A percentile compares a stretch with the other conserved stretches of the same genome.
These are phyloP conservation scores for Phaethon lepturus DNA, from an alignment of 2,113 vertebrate species.

Conservation along the genomic window DNA sequence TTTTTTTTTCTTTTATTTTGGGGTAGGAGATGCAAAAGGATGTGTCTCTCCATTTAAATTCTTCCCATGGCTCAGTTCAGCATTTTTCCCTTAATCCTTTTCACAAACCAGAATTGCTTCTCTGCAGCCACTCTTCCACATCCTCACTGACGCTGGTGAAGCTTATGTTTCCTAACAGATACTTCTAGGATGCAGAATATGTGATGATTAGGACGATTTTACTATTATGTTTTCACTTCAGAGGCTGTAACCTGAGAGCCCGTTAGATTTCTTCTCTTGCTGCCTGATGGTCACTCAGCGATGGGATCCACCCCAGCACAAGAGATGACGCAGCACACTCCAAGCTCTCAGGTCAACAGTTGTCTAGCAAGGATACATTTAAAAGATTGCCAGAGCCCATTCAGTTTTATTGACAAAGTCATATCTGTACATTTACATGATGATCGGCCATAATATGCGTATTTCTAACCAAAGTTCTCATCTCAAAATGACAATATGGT, in stretches of 20 bases:
- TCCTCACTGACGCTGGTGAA: not conserved
- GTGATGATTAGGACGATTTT: not conserved
- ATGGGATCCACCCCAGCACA: not conserved
- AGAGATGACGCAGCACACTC: not conserved
- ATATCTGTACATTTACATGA: not conserved
- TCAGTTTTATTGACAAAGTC: not conserved
- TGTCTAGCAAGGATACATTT: not conserved
- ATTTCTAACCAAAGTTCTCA: not conserved
- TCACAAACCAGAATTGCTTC: not conserved
- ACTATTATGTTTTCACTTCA: not conserved
- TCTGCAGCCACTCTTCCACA: not conserved
- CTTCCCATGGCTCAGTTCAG: not conserved
- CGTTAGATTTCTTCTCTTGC: not conserved
- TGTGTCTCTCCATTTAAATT: not conserved
- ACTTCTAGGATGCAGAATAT: not conserved
- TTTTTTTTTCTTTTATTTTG: not conserved
- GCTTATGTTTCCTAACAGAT: not conserved
- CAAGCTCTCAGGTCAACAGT: not conserved
- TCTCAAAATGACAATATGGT: not conserved
- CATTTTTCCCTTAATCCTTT: not conserved
- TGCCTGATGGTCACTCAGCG: not conserved
- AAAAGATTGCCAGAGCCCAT: not conserved
- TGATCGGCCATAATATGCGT: not conserved
- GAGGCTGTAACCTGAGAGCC: not conserved
- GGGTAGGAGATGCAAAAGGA: not conserved